These are phyloP conservation scores for Globicephala melas DNA, from an alignment of 2,113 vertebrate genomes.

Conservation along the genomic window DNA sequence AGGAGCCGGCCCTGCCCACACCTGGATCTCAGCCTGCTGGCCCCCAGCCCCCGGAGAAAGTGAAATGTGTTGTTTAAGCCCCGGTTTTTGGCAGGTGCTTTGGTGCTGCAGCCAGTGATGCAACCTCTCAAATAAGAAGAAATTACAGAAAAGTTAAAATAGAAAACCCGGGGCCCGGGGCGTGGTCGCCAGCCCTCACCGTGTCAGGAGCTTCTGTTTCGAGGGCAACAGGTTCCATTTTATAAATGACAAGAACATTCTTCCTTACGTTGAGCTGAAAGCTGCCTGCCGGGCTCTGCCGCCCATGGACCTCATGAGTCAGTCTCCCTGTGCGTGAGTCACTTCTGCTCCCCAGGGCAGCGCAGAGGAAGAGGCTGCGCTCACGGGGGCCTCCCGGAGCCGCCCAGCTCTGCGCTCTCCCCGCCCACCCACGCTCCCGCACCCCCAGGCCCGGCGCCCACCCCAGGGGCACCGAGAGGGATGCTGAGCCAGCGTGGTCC, in stretches of 20 bases:
- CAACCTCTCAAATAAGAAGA: background rate
- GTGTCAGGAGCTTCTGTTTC: background rate
- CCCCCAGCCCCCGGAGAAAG: background rate
- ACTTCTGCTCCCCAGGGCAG: background rate
- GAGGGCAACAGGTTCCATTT: background rate
- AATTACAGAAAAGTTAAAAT: background rate
- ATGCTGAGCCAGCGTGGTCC: accelerated
- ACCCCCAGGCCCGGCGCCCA: background rate
- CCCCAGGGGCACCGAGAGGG: too few relatives aligned
- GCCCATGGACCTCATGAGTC: background rate
- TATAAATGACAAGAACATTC: background rate
- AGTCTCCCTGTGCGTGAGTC: background rate
- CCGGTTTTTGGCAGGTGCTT: background rate
- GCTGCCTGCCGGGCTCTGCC: background rate
- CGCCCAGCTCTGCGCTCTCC: accelerated
- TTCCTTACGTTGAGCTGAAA: accelerated
- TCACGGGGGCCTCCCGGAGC: background rate
- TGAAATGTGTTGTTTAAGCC: accelerated
- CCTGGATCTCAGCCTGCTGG: background rate
- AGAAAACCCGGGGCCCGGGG: background rate
- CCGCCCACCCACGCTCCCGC: too few relatives aligned
- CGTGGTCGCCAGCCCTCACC: background rate
- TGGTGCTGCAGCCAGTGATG: background rate
- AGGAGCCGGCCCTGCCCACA: background rate
- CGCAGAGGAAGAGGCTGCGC: background rate